Conservation (phyloP, 2,797 vertebrate genomes). For the Girardinus metallicus region DNA sequence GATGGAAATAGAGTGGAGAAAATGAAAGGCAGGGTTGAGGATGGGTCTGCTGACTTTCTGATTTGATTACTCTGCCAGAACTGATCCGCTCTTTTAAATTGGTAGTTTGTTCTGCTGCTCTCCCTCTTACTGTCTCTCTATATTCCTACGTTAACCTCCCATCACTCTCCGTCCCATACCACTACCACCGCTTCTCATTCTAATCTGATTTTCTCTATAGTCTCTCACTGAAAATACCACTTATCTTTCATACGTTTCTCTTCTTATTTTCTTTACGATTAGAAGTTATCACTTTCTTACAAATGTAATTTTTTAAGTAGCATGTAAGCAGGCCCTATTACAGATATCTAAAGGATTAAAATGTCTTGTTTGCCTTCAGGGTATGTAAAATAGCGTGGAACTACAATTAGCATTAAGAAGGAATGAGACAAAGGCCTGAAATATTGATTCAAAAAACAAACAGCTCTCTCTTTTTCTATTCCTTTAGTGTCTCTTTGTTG, state of each 20-base stretch:
- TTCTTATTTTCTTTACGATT: conserved; percentile 1
- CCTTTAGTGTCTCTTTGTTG: conserved; percentile 15
- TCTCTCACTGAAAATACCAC: conserved; percentile 2
- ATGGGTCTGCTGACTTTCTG: conserved; percentile 70
- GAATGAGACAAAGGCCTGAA: conserved; percentile 13
- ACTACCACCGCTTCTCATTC: conserved; percentile 1
- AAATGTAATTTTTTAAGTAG: background rate
- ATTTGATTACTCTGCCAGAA: conserved; percentile 76
- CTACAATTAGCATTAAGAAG: conserved; percentile 12
- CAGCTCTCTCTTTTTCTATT: conserved; percentile 19
- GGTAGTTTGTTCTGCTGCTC: conserved; percentile 49
- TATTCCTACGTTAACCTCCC: conserved; percentile 32
- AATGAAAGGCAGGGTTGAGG: conserved; percentile 38
- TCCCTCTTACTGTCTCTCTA: conserved; percentile 21
- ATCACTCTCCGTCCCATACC: conserved; percentile 4
- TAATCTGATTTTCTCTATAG: conserved; percentile 5
- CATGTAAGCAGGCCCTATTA: background rate
- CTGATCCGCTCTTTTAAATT: conserved; percentile 69
- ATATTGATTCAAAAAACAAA: conserved; percentile 49
- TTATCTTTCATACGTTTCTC: conserved; percentile 6
- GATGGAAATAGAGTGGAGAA: conserved; percentile 48
- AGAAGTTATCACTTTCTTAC: background rate
- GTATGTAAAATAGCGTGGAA: background rate
- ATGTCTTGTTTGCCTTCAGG: background rate
- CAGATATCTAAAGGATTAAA: background rate